Base-by-base conservation (phyloP, 2,797 vertebrate genomes). In the Anguilla megastoma region DNA sequence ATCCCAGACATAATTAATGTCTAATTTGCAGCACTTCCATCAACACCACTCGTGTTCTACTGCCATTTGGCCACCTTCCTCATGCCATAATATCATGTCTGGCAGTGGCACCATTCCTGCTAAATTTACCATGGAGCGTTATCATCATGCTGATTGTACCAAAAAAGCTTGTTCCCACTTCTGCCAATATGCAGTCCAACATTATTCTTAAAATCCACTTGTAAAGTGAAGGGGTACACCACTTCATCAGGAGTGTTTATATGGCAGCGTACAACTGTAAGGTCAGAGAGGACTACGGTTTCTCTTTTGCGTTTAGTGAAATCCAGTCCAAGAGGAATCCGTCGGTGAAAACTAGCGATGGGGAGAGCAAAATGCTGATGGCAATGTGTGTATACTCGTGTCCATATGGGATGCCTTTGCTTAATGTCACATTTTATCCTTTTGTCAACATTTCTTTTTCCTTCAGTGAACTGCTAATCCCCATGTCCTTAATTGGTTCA, bases 1-100 rank as follows among this genome's bases (percentile, higher is more conserved):
- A 48, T 36, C 69, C 21, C 66, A 85, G 83, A 84, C 48, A 41
- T 84, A 85, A 83, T 87, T 86, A 60, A 54, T 86, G 56, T 79
- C 36, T 86, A 60, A 86, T 76, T 83, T 86, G 83, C 60, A 48
- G 41, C 21, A 21, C n/a, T 85, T 41, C 60, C 60, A 30, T 58
- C 12, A 60, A 24, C 58, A 79, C 9, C 30, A 6, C 9, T 66
- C 21, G n/a, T 16, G 27, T 71, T 80, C 82, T 83, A 54, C 24
- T 36, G 50, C 58, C 66, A 41, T 71, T 83, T 56, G 79, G 71
- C 74, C 56, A 41, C 76, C 27, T 82, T 56, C 83, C 60, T 41
- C 10, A n/a, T 50, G 45, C 66, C 60, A 21, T 79, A 85, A 69
- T 56, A 27, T 3, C n/a, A 18, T 63, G 48, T 56, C 50, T 82